Evolutionary conservation across 1,140 invertebrate genomes (phyloP), one percentile per base, ranked within the genome.

Genomic region (Apocrypta bakeri): DNA sequence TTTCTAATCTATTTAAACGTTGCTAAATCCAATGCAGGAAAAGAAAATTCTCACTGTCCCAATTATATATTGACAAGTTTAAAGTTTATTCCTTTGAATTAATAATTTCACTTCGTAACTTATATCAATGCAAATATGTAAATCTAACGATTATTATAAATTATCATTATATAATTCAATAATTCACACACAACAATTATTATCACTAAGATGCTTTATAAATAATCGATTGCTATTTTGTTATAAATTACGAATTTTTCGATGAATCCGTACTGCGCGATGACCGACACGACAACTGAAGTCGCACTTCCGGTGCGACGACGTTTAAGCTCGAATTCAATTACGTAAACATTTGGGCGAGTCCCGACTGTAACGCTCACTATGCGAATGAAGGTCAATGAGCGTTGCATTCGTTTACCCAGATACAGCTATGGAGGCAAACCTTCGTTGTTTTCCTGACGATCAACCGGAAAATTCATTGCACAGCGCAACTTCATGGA

Each of bases 271-370:
- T 7, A 17, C 48, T 17, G 21, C 48, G 48, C 3, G 17, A 9
- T 42, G 29, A 40, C 33, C 63, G 68, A 27, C 61, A 8, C 12
- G 40, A 66, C 29, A 17, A 82, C 80, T 82, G 64, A 40, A 69
- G 61, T 68, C 73, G 63, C 33, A 37, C 29, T 63, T 77, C 74
- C 74, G 74, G 29, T 31, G 68, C 25, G 29, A 17, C 1, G 2
- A 2, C 14, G 14, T 82, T 72, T 77, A 78, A 77, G 64, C 7
- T 24, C 31, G 27, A 82, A 77, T 61, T 40, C n/a, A 82, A 78
- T 82, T 78, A 82, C 66, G 81, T 72, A 31, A 78, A 64, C 74
- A 42, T 82, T 82, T 82, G 68, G 81, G 74, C 48, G 81, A 63
- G 81, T 29, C 81, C 29, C 24, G 29, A 33, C 71, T 72, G 63